These are phyloP conservation scores for Hydropsyche tenuis DNA, from an alignment of 1,140 invertebrate genomes.

Conservation along the genomic window DNA sequence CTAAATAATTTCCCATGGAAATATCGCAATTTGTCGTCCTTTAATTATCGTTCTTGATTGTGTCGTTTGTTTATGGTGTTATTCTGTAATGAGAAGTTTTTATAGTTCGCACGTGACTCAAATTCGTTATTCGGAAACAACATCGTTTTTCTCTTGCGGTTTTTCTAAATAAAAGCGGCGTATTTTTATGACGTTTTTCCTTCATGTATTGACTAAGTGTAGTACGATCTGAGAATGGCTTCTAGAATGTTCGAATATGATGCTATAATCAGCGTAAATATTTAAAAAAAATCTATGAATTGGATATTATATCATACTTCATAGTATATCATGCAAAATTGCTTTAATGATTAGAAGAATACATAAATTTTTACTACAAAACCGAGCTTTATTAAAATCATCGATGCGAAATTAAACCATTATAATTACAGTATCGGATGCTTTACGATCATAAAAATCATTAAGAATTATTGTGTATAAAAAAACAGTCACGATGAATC, in stretches of 20 bases:
- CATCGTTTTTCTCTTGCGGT: slow-evolving; percentile 7
- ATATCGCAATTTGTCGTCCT: background rate
- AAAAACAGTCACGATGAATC: slow-evolving; percentile 21
- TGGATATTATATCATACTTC: too few species aligned
- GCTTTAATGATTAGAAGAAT: too few species aligned
- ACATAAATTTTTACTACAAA: too few species aligned
- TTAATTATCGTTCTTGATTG: background rate
- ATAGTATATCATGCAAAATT: too few species aligned
- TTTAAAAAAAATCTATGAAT: too few species aligned
- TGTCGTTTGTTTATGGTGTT: background rate
- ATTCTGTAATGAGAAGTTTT: background rate
- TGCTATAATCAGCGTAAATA: background rate
- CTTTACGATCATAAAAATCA: too few species aligned
- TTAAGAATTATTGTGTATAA: background rate
- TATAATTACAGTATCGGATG: too few species aligned
- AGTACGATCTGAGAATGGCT: background rate
- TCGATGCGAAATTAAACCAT: too few species aligned
- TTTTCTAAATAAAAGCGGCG: slow-evolving; percentile 1
- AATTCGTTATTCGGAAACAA: slow-evolving; percentile 15
- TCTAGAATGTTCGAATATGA: slow-evolving; percentile 1
- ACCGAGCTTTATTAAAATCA: too few species aligned
- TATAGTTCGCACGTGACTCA: background rate
- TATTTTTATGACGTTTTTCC: slow-evolving; percentile 5
- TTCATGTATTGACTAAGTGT: slow-evolving; percentile 2
- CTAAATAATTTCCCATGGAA: background rate